phyloP scores from a whole-genome alignment of 2,888 invertebrate genomes.

The Diarsia dahlii region DNA sequence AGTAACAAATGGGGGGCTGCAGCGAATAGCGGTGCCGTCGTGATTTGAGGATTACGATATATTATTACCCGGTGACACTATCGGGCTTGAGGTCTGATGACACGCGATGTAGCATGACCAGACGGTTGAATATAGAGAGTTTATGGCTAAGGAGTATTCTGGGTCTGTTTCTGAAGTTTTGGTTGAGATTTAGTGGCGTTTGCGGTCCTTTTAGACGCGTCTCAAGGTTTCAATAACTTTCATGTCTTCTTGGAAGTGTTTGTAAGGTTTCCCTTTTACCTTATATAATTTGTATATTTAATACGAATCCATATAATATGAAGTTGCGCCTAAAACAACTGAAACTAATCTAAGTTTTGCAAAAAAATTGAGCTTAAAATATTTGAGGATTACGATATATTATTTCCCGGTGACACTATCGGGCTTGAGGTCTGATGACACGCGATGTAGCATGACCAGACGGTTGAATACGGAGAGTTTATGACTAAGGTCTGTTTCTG shows the following conservation, averaged over 20 bases:
- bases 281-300: no score
- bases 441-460: constrained; percentile 62
- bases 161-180: constrained; percentile 10
- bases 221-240: background rate
- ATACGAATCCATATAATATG: no score
- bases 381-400: constrained; percentile 84
- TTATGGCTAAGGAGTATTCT: constrained; percentile 51
- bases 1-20: constrained; percentile 85
- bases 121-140: constrained; percentile 46
- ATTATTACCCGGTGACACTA: constrained; percentile 79
- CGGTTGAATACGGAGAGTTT: constrained; percentile 52
- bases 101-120: constrained; percentile 66
- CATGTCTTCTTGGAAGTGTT: no score
- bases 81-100: constrained; percentile 69
- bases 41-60: constrained; percentile 83
- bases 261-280: background rate
- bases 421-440: constrained; percentile 67
- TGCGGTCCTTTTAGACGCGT: constrained; percentile 1
- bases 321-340: no score
- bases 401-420: constrained; percentile 78
- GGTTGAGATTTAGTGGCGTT: constrained; percentile 9
- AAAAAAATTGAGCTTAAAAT: no score
- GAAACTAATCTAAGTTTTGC: no score
- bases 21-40: constrained; percentile 76
- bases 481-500: constrained; percentile 41